Evolutionary conservation across 2,888 invertebrate species (phyloP), one percentile per base, ranked within the genome.

Genomic region (Sipha maydis): DNA sequence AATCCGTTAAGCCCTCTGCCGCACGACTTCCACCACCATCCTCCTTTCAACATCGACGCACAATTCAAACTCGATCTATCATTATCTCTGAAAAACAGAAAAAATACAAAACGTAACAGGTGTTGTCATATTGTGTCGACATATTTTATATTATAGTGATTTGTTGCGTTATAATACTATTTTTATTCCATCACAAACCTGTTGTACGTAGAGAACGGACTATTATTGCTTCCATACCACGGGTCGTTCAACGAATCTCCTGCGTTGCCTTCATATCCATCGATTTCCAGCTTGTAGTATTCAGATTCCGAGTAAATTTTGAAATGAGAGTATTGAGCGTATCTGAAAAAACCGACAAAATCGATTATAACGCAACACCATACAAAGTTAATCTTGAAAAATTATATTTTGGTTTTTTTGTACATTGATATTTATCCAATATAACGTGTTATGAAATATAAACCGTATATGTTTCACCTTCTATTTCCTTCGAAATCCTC

Each of bases 1-100:
- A 97, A 94, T 25, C 97, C 97, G 91, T 97, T 97, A 48, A 97
- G 94, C 17, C 97, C 97, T 91, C 97, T 94, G 41, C 97, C 97
- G 91, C 97, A 97, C 0, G 97, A 97, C 91, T 97, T 97, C 97
- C 97, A 97, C 97, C 97, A 97, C 97, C 97, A 97, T 9, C 97
- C 97, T 83, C 97, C 97, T 92, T 97, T 97, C 90, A 97, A 93
- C 97, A 97, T 97, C 28, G 97, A 97, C 38, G 97, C 97, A 91
- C 97, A 97, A 92, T 97, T 97, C 91, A 97, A 93, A 90, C 97
- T 97, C 75, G 97, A 97, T 91, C 97, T 93, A 92, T 97, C 97
- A 92, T 97, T 97, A 91, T 97, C 97, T 92, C 97, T 96, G 93
- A 93, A 93, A 90, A 85, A 61, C 56, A 89, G 48, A 89, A 48